Base-by-base conservation (phyloP, 1,140 invertebrate genomes). In the Aphelenchoides avenae region DNA sequence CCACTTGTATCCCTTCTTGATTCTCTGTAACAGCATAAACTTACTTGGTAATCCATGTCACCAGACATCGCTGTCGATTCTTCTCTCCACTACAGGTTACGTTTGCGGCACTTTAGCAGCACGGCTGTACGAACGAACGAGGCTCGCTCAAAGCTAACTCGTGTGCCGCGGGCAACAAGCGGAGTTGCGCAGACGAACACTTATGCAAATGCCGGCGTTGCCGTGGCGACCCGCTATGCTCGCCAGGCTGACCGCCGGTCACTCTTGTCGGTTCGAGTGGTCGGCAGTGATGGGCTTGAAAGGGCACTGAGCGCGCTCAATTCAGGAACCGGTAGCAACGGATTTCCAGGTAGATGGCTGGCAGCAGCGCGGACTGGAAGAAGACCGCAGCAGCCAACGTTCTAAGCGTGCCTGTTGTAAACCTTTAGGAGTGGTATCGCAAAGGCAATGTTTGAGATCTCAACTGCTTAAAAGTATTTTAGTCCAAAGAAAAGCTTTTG, bases 41-140 rank as follows among this genome's bases (percentile, higher is more conserved):
- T 27, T 43, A 57, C 55, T 33, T 57, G 55, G 41, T 57, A 57
- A 42, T 57, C 55, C 20, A 52, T 61, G n/a, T n/a, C n/a, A n/a
- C n/a, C n/a, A n/a, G n/a, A n/a, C n/a, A n/a, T n/a, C n/a, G n/a
- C n/a, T n/a, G n/a, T n/a, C n/a, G n/a, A n/a, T n/a, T n/a, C n/a
- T n/a, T n/a, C n/a, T n/a, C n/a, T n/a, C n/a, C n/a, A n/a, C n/a
- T n/a, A n/a, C n/a, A n/a, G n/a, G n/a, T n/a, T n/a, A n/a, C n/a
- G n/a, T n/a, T n/a, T n/a, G n/a, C n/a, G n/a, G n/a, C n/a, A n/a
- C n/a, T n/a, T n/a, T n/a, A n/a, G n/a, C n/a, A n/a, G n/a, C n/a
- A n/a, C n/a, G n/a, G n/a, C n/a, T n/a, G n/a, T n/a, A n/a, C n/a
- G n/a, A n/a, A n/a, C n/a, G n/a, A n/a, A n/a, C n/a, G n/a, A n/a